phyloP scores from a whole-genome alignment of 2,113 vertebrate species.

The Felis chaus region DNA sequence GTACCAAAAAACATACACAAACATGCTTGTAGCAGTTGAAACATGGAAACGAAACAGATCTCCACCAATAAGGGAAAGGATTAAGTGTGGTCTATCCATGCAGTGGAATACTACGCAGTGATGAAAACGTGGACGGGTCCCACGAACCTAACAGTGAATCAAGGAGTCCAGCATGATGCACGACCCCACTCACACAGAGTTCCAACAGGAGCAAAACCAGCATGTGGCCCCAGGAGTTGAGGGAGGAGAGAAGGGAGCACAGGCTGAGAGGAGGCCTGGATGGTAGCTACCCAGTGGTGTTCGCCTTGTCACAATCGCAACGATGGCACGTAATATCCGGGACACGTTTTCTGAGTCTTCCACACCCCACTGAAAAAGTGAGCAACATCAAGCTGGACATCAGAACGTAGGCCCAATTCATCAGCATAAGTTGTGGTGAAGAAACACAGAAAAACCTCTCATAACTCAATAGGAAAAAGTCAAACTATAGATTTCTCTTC shows the following conservation, averaged over 20 bases:
- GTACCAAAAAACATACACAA: background rate
- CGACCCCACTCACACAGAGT: accelerated
- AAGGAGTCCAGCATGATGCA: accelerated
- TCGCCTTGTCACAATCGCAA: accelerated
- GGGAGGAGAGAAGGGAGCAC: no score
- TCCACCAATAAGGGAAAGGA: background rate
- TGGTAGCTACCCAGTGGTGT: accelerated
- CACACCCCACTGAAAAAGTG: background rate
- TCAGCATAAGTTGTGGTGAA: background rate
- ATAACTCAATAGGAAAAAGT: accelerated
- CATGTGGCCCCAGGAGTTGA: accelerated
- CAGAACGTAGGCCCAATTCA: accelerated
- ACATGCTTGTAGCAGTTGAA: background rate
- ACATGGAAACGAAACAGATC: no score
- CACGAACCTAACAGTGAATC: accelerated
- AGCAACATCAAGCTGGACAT: background rate
- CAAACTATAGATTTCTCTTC: no score
- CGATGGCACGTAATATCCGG: accelerated
- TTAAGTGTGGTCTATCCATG: accelerated
- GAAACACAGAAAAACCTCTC: background rate
- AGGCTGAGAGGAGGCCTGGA: accelerated
- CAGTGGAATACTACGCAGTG: accelerated
- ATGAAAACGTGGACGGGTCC: accelerated
- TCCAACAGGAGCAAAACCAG: background rate
- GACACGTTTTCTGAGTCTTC: background rate